phyloP scores from a whole-genome alignment of 2,888 invertebrate species.

The Ommatoiulus sabulosus region DNA sequence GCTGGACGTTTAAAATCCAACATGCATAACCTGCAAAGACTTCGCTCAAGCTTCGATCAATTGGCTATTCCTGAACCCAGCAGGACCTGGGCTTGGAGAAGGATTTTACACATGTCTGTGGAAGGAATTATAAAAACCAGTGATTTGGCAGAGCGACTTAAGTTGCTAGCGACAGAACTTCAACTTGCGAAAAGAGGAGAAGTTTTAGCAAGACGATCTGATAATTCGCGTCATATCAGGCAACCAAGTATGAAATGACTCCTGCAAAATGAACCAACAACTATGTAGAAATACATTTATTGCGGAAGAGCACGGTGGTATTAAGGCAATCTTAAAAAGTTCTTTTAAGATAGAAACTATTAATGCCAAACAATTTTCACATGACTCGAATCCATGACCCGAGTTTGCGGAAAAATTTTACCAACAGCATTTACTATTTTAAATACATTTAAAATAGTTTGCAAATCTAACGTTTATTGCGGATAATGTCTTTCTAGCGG shows the following conservation, averaged over 20 bases:
- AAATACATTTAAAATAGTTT: background rate
- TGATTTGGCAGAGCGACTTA: slow-evolving; percentile 50
- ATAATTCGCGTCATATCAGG: background rate
- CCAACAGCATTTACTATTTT: background rate
- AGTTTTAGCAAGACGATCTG: slow-evolving; percentile 27
- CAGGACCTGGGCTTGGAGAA: slow-evolving; percentile 57
- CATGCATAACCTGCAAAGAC: slow-evolving; percentile 56
- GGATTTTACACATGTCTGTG: slow-evolving; percentile 57
- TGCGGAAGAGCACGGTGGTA: background rate
- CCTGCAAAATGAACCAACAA: background rate
- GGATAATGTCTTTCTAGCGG: background rate
- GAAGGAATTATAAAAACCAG: slow-evolving; percentile 56
- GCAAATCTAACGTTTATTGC: background rate
- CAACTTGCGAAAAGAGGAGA: slow-evolving; percentile 54
- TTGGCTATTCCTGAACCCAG: slow-evolving; percentile 55
- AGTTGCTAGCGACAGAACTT: slow-evolving; percentile 53
- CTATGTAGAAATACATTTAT: background rate
- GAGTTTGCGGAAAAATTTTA: background rate
- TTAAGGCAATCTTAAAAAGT: background rate
- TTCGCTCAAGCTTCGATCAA: slow-evolving; percentile 50
- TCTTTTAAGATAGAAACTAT: background rate
- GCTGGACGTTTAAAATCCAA: slow-evolving; percentile 47
- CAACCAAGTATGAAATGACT: background rate
- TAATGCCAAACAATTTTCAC: background rate
- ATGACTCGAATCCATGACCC: background rate